Conservation (phyloP, 2,888 invertebrate species). For the Campoletis raptor region DNA sequence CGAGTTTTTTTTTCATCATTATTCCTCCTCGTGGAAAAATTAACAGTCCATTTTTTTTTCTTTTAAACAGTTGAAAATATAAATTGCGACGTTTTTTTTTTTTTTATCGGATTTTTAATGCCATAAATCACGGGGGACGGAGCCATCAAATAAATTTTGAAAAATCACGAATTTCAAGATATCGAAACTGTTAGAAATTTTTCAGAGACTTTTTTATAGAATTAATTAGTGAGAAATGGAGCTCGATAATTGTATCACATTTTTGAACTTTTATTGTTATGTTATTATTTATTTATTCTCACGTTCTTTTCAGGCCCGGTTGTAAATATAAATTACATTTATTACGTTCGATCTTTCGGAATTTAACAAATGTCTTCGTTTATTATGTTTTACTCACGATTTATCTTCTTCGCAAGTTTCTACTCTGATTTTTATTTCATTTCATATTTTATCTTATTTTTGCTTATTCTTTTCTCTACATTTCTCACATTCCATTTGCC, state of each 20-base stretch:
- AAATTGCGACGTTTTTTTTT: no score
- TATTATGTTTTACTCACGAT: not conserved
- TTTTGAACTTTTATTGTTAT: not conserved
- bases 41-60: no score
- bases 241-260: not conserved
- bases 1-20: no score
- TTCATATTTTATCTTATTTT: not conserved
- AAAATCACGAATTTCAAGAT: no score
- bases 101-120: no score
- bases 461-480: not conserved
- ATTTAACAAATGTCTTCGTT: not conserved
- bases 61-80: no score
- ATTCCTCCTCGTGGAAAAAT: no score
- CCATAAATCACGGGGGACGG: no score
- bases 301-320: not conserved
- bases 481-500: constrained; percentile 45
- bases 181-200: no score
- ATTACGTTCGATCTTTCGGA: not conserved
- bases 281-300: not conserved
- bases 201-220: not conserved
- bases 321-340: not conserved
- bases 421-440: constrained; percentile 4
- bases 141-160: no score
- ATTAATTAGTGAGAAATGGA: not conserved
- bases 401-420: not conserved